Evolutionary conservation across 1,140 invertebrate species (phyloP).

Genomic region (Ganaspis sp.): DNA sequence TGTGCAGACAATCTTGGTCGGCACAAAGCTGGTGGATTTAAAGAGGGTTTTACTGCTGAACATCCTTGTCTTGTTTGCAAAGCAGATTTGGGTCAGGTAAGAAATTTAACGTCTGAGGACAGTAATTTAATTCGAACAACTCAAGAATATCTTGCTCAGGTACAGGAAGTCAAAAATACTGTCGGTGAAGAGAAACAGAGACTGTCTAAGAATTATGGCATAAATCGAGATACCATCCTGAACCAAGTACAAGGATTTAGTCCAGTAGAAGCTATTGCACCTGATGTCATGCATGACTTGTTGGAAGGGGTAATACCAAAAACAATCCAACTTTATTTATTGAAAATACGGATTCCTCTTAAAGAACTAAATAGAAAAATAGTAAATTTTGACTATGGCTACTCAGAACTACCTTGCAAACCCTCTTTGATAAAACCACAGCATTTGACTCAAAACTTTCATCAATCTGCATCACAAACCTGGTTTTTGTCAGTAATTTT

Average conservation of each 20-base stretch:
- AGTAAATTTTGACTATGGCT: conserved; percentile 10
- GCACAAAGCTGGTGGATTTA: too few species aligned
- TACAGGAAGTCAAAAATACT: background rate
- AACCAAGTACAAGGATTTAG: background rate
- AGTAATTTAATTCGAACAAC: background rate
- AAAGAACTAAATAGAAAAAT: conserved; percentile 29
- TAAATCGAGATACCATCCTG: background rate
- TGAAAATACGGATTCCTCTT: conserved; percentile 8
- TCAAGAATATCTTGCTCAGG: background rate
- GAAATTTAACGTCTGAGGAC: background rate
- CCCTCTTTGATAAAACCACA: background rate
- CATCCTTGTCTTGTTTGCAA: background rate
- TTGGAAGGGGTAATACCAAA: conserved; percentile 36
- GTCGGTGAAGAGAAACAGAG: background rate
- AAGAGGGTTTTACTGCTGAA: background rate
- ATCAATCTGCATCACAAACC: conserved; percentile 29
- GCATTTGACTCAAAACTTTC: conserved; percentile 7
- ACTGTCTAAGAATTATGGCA: background rate
- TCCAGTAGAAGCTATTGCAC: background rate
- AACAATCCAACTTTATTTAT: conserved; percentile 31
- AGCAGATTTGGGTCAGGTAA: background rate
- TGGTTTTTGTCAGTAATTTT: background rate
- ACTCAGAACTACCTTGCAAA: conserved; percentile 4
- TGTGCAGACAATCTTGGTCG: background rate
- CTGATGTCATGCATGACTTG: conserved; percentile 40